These are phyloP conservation scores for Microcebus lehilahytsara DNA, from an alignment of 2,113 vertebrate genomes.

Conservation along the genomic window DNA sequence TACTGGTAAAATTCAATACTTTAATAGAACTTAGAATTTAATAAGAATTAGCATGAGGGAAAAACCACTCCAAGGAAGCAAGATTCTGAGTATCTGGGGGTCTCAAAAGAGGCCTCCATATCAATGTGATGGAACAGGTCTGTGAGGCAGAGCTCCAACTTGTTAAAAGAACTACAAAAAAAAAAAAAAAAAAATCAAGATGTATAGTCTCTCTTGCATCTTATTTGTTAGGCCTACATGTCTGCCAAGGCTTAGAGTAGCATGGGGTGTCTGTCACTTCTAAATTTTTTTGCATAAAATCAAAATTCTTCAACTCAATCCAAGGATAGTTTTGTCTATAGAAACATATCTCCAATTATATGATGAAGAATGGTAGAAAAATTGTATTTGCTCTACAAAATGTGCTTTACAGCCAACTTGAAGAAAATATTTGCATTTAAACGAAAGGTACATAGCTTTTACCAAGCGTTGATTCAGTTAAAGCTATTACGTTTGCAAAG, in stretches of 20 bases:
- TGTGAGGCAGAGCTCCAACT: not conserved
- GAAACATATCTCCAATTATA: not conserved
- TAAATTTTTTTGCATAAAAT: not conserved
- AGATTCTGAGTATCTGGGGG: not conserved
- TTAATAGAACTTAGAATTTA: slow-evolving; percentile 1
- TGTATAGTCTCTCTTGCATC: not conserved
- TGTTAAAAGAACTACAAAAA: not conserved
- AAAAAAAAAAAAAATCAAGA: not conserved
- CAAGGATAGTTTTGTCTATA: not conserved
- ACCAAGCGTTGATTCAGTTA: not conserved
- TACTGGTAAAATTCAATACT: not conserved
- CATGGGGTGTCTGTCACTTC: not conserved
- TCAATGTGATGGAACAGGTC: not conserved
- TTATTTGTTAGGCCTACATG: not conserved
- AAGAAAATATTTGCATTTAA: not conserved
- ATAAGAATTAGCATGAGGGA: not conserved
- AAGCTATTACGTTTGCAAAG: not conserved
- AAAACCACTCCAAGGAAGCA: not conserved
- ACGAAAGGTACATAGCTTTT: not conserved
- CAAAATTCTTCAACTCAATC: not conserved
- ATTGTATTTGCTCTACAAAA: not conserved
- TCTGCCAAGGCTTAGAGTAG: not conserved
- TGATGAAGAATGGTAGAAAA: not conserved
- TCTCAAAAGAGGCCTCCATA: not conserved
- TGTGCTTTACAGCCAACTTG: not conserved